Conservation (phyloP, 2,888 invertebrate genomes). For the Anthrax anthrax region DNA sequence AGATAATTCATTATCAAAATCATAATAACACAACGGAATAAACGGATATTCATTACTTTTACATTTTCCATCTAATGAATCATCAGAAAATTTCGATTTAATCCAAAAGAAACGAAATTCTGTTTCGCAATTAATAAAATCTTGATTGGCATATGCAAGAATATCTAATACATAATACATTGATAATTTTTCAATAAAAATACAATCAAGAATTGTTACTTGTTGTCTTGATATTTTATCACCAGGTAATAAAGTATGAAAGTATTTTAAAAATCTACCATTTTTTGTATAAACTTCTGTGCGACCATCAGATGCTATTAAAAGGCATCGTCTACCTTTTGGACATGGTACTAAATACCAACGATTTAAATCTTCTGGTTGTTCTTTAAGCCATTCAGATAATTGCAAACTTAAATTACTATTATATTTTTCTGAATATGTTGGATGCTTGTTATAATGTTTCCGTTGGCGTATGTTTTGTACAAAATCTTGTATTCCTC, state of each 20-base stretch:
- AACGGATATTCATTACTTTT: slow-evolving; percentile 19
- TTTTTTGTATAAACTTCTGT: slow-evolving; percentile 56
- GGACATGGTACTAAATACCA: slow-evolving; percentile 74
- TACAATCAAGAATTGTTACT: slow-evolving; percentile 58
- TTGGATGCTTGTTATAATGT: slow-evolving; percentile 2
- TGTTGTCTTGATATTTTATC: slow-evolving; percentile 15
- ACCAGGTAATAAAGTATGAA: slow-evolving; percentile 31
- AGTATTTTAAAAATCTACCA: slow-evolving; percentile 42
- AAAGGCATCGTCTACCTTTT: slow-evolving; percentile 63
- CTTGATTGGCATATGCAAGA: slow-evolving; percentile 25
- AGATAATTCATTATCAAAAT: slow-evolving; percentile 19
- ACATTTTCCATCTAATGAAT: slow-evolving; percentile 10
- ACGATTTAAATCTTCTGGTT: slow-evolving; percentile 60
- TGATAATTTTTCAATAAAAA: slow-evolving; percentile 44
- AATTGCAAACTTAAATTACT: slow-evolving; percentile 50
- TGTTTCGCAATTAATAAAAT: slow-evolving; percentile 33
- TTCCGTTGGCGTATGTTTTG: slow-evolving; percentile 1
- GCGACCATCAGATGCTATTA: slow-evolving; percentile 53
- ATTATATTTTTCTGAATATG: slow-evolving; percentile 13
- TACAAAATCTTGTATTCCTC: slow-evolving; percentile 4
- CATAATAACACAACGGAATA: slow-evolving; percentile 17
- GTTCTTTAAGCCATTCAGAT: slow-evolving; percentile 87
- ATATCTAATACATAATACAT: slow-evolving; percentile 71
- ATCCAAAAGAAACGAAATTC: slow-evolving; percentile 80
- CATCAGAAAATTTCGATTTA: slow-evolving; percentile 53